Base-by-base conservation (phyloP, 2,113 vertebrate genomes). In the Sinocyclocheilus maitianheensis region DNA sequence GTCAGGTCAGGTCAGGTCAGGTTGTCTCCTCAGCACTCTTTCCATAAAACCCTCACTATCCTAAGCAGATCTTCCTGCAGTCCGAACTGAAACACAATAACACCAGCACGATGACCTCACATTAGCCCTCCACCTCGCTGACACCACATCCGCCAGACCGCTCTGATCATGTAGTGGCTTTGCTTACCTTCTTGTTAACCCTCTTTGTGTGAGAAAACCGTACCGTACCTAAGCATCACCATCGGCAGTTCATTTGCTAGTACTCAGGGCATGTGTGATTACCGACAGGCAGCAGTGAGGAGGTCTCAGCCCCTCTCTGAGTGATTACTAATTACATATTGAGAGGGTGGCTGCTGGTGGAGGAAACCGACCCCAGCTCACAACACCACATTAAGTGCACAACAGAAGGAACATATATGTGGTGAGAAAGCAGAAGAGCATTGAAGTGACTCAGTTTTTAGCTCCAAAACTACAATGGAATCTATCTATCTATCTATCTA, bases 151-250 rank as follows among this genome's bases (percentile, higher is more conserved):
- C 84, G 51, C 13, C 12, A 43, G 48, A 51, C 34, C 22, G 18
- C 51, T 65, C 69, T 30, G 55, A 34, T 86, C 81, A 81, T 5
- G 55, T 53, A 85, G 72, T 78, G 34, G 43, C 91, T 91, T 37
- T 92, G 90, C 91, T 48, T 83, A 91, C 91, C 91, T 91, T 91
- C 91, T 93, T 92, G 90, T 94, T 94, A 92, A 93, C 93, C 92
- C 90, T 92, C 89, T 90, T 93, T 92, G 91, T 92, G 91, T 92
- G 87, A 81, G 86, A 93, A 93, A 92, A 90, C 88, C 86, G 81
- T 87, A 88, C 77, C 88, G 91, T 86, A 91, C 86, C 90, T 93
- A 90, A 93, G 92, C 87, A 87, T 90, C 89, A 91, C 94, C 91
- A 90, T 72, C 89, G 81, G 85, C 88, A 86, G 90, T 89, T 91